A percentile compares a stretch with the other conserved stretches of the same genome.
phyloP scores from a whole-genome alignment of 2,113 vertebrate genomes.

The Plecturocebus donacophilus region DNA sequence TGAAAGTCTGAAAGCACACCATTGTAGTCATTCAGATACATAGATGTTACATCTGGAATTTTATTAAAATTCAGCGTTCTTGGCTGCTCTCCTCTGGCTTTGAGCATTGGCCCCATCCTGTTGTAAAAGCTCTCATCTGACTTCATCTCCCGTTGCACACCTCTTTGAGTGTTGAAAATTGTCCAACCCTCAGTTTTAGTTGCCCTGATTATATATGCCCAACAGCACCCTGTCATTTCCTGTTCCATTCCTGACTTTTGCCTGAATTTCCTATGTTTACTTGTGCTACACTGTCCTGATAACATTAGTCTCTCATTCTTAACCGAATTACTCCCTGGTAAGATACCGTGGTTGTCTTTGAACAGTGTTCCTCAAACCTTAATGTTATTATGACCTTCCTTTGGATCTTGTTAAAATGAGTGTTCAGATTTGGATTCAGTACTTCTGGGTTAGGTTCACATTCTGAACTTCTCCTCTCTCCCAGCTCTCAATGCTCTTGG shows the following conservation, averaged over 20 bases:
- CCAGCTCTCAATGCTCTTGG: neutral
- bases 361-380: neutral
- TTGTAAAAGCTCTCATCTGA: conserved; percentile 39
- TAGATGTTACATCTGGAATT: conserved; percentile 44
- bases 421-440: neutral
- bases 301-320: neutral
- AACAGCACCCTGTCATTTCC: neutral
- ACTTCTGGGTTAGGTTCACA: neutral
- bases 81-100: neutral
- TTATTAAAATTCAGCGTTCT: conserved; percentile 17
- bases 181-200: neutral
- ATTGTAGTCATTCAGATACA: neutral
- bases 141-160: rapidly evolving
- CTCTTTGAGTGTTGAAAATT: neutral
- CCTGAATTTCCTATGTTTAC: neutral
- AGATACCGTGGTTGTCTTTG: neutral
- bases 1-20: neutral
- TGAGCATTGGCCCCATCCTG: neutral
- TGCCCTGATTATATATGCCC: neutral
- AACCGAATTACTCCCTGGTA: neutral
- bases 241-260: neutral
- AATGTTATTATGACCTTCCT: neutral
- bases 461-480: neutral
- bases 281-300: neutral
- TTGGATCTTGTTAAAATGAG: neutral